Evolutionary conservation across 2,797 vertebrate genomes (phyloP).

Genomic region (Acrossocheilus fasciatus): DNA sequence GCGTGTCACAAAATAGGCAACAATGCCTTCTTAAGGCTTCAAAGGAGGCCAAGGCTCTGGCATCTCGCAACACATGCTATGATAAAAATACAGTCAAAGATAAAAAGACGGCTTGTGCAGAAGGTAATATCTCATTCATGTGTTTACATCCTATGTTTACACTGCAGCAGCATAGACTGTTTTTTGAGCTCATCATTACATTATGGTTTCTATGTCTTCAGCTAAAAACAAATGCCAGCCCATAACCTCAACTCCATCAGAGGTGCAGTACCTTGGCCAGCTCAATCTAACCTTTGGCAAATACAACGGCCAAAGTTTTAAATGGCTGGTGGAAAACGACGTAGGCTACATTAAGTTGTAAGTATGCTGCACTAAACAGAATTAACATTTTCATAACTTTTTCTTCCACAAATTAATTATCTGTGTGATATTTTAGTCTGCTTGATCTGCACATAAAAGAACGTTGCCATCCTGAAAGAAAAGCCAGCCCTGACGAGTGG

Average conservation of each 20-base stretch:
- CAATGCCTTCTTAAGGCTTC: not conserved
- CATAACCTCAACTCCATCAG: not conserved
- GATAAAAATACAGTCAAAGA: not conserved
- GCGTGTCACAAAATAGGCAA: not conserved
- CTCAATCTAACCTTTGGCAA: slow-evolving; percentile 32
- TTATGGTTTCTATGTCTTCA: not conserved
- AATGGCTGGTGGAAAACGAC: slow-evolving; percentile 45
- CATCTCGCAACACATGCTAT: not conserved
- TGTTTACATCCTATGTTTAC: not conserved
- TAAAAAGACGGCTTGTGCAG: not conserved
- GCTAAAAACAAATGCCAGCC: not conserved
- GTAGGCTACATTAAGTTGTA: slow-evolving; percentile 46
- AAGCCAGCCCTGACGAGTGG: not conserved
- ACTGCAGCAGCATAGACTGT: not conserved
- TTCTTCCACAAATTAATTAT: not conserved
- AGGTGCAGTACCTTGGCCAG: slow-evolving; percentile 26
- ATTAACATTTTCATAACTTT: not conserved
- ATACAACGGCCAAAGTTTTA: slow-evolving; percentile 33
- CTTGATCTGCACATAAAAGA: slow-evolving; percentile 1
- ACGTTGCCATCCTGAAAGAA: not conserved
- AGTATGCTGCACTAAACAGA: slow-evolving; percentile 8
- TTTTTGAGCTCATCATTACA: not conserved
- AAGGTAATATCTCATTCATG: not conserved
- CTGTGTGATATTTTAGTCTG: not conserved
- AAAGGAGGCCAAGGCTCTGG: not conserved